phyloP scores from a whole-genome alignment of 1,140 invertebrate genomes.

The Lordiphosa clarofinis region DNA sequence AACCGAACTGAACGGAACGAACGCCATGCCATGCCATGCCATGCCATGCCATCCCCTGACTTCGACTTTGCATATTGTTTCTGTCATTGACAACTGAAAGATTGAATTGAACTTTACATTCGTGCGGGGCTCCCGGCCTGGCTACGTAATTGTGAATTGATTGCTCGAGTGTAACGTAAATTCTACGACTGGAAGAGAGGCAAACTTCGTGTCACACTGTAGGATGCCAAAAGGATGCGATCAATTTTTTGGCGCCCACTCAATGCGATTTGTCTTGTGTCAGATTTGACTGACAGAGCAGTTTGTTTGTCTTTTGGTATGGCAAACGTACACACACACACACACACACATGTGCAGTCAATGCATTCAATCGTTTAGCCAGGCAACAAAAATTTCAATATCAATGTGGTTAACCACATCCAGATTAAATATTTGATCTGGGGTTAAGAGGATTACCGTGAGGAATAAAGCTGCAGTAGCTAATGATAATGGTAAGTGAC shows the following conservation, averaged over 20 bases:
- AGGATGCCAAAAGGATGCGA: constrained; percentile 34
- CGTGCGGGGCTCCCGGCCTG: constrained; percentile 10
- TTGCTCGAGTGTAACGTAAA: constrained; percentile 66
- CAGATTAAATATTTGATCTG: no score
- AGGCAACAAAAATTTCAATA: constrained; percentile 37
- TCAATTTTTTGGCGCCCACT: constrained; percentile 44
- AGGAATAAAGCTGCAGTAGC: no score
- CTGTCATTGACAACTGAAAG: constrained; percentile 71
- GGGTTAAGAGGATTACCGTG: no score
- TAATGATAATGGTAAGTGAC: no score
- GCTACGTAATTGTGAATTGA: constrained; percentile 70
- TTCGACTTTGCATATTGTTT: constrained; percentile 49
- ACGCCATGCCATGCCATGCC: constrained; percentile 8
- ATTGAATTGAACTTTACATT: constrained; percentile 73
- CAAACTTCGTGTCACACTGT: constrained; percentile 7
- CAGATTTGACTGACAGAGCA: constrained; percentile 74
- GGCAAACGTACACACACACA: constrained; percentile 1
- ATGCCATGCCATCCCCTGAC: no score
- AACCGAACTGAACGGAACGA: constrained; percentile 34
- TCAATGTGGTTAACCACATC: not conserved
- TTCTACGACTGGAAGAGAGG: constrained; percentile 24
- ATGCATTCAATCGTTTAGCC: constrained; percentile 29
- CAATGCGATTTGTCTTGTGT: constrained; percentile 73
- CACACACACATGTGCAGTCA: constrained; percentile 4
- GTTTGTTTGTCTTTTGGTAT: constrained; percentile 62